These are phyloP conservation scores for Cosmorhoe ocellata DNA, from an alignment of 2,888 invertebrate genomes.

Conservation along the genomic window DNA sequence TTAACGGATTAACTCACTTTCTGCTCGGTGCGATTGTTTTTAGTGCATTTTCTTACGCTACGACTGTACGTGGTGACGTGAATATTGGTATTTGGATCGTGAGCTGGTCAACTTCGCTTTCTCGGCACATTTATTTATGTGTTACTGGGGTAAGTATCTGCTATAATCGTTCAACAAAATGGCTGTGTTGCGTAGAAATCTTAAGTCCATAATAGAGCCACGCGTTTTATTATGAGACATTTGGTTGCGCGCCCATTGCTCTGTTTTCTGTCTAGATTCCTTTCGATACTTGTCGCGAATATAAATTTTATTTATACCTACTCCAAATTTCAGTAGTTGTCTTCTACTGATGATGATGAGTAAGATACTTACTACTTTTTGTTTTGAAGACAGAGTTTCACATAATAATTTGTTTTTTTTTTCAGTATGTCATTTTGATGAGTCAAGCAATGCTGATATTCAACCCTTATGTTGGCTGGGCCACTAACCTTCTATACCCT, in stretches of 20 bases:
- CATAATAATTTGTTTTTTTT: constrained; percentile 25
- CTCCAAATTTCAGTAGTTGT: no score
- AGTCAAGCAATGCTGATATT: constrained; percentile 53
- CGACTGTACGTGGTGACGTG: not conserved
- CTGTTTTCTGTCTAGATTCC: no score
- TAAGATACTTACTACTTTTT: no score
- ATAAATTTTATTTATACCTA: no score
- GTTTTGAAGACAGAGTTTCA: no score
- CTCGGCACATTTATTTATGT: constrained; percentile 55
- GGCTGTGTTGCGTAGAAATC: no score
- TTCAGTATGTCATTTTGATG: constrained; percentile 63
- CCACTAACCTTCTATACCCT: constrained; percentile 42
- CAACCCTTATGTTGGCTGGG: constrained; percentile 53
- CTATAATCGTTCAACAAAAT: no score
- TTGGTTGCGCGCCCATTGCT: no score
- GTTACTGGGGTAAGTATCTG: constrained; percentile 56
- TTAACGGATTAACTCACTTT: constrained; percentile 46
- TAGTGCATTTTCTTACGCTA: constrained; percentile 38
- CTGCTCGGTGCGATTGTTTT: constrained; percentile 45
- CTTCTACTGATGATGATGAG: no score
- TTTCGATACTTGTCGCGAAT: no score
- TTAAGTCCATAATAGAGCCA: no score
- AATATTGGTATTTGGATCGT: not conserved
- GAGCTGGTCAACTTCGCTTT: constrained; percentile 1
- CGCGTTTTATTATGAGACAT: no score